Conservation (phyloP, 2,888 invertebrate species). For the Andrena haemorrhoa region DNA sequence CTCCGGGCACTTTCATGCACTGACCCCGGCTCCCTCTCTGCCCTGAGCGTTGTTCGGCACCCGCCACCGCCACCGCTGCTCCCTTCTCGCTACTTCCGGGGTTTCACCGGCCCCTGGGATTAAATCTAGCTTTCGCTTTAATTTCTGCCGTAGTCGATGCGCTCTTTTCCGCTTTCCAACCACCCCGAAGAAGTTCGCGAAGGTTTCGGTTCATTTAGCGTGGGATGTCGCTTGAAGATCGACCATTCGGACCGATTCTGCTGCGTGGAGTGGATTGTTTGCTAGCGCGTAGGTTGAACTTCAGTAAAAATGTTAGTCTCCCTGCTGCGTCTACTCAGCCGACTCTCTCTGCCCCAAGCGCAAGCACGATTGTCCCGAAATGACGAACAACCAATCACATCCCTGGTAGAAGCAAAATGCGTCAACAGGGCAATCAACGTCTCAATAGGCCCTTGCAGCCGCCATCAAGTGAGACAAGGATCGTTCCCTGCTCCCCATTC, state of each 20-base stretch:
- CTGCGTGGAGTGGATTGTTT: background rate
- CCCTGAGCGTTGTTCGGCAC: background rate
- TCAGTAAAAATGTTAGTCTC: background rate
- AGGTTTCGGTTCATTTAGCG: background rate
- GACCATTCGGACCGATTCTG: background rate
- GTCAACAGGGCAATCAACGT: background rate
- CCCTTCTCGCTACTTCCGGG: constrained; percentile 7
- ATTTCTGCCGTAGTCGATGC: constrained; percentile 8
- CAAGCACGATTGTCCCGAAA: too few species aligned
- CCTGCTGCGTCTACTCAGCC: too few species aligned
- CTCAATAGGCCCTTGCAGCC: background rate
- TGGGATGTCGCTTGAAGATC: background rate
- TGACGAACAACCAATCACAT: background rate
- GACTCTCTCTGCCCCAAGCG: too few species aligned
- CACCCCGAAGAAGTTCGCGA: background rate
- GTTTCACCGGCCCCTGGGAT: constrained; percentile 17
- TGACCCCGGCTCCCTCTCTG: constrained; percentile 11
- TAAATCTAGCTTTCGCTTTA: constrained; percentile 14
- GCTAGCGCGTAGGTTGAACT: background rate
- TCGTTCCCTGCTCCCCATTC: background rate
- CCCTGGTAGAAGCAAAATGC: background rate
- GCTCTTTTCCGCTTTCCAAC: background rate
- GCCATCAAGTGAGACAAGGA: constrained; percentile 16
- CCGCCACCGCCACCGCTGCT: background rate
- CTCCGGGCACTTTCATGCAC: constrained; percentile 55